phyloP scores from a whole-genome alignment of 2,888 invertebrate species.

The Auanema freiburgensis region DNA sequence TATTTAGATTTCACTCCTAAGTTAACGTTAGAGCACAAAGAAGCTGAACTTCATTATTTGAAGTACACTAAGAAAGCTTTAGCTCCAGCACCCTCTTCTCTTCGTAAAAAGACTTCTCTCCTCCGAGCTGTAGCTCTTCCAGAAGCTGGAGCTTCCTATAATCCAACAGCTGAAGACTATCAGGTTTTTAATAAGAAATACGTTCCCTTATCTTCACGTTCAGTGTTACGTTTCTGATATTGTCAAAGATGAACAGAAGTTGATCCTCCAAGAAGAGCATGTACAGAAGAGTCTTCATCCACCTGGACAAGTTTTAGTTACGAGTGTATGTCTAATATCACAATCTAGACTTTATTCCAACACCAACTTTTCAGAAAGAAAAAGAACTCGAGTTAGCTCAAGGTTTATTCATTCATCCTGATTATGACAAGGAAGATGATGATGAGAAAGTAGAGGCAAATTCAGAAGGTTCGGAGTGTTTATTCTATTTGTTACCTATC shows the following conservation, averaged over 20 bases:
- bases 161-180: slow-evolving; percentile 38
- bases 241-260: slow-evolving; percentile 27
- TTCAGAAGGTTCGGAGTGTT: slow-evolving; percentile 6
- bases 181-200: slow-evolving; percentile 1
- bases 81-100: slow-evolving; percentile 1
- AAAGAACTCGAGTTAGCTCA: slow-evolving; percentile 30
- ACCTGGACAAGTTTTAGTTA: background rate
- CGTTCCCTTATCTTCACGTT: background rate
- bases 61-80: slow-evolving; percentile 30
- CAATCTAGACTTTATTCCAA: background rate
- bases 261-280: slow-evolving; percentile 23
- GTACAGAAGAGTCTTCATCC: background rate
- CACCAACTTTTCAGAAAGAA: slow-evolving; percentile 18
- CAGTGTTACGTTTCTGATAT: slow-evolving; percentile 29
- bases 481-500: background rate
- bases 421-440: slow-evolving; percentile 20
- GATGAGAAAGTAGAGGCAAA: slow-evolving; percentile 10
- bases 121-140: slow-evolving; percentile 31
- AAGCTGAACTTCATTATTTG: slow-evolving; percentile 33
- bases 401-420: slow-evolving; percentile 31
- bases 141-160: slow-evolving; percentile 38
- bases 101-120: slow-evolving; percentile 21
- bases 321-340: background rate
- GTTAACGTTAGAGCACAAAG: slow-evolving; percentile 15
- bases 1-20: slow-evolving; percentile 28